Evolutionary conservation across 1,140 invertebrate genomes (phyloP).

Genomic region (Venturia canescens): DNA sequence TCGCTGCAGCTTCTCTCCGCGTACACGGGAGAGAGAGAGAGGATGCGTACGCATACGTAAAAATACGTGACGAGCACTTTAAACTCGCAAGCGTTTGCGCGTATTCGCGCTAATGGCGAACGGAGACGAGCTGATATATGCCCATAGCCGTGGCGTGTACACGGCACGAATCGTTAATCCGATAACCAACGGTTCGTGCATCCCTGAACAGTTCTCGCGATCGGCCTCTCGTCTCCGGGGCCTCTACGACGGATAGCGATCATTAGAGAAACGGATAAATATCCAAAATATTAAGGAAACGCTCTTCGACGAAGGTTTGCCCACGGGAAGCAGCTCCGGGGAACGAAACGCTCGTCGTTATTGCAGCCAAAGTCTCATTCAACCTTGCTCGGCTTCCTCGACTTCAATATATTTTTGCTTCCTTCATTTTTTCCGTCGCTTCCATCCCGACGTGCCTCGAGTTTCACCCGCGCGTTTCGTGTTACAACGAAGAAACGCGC

Average conservation of each 20-base stretch:
- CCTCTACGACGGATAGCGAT: not conserved
- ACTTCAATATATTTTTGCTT: slow-evolving; percentile 14
- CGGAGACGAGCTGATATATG: not conserved
- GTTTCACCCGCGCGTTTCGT: slow-evolving; percentile 41
- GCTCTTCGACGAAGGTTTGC: too few species aligned
- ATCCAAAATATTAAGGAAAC: too few species aligned
- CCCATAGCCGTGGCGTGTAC: slow-evolving; percentile 57
- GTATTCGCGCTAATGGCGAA: slow-evolving; percentile 62
- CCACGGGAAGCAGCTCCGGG: too few species aligned
- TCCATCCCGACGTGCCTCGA: slow-evolving; percentile 8
- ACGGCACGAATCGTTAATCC: slow-evolving; percentile 72
- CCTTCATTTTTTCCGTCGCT: not conserved
- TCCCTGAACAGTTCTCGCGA: slow-evolving; percentile 65
- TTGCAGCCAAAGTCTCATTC: slow-evolving; percentile 34
- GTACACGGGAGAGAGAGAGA: not conserved
- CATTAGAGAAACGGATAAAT: too few species aligned
- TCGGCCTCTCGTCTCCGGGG: slow-evolving; percentile 28
- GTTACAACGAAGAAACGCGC: slow-evolving; percentile 49
- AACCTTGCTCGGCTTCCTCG: slow-evolving; percentile 39
- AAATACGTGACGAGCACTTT: slow-evolving; percentile 33
- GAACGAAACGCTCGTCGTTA: slow-evolving; percentile 43
- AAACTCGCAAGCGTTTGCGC: slow-evolving; percentile 55
- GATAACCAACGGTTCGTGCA: slow-evolving; percentile 65
- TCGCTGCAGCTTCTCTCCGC: slow-evolving; percentile 9
- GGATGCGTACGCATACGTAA: slow-evolving; percentile 9